Percentiles rank a stretch among this genome's conserved stretches.
Conservation (phyloP, 2,113 vertebrate genomes). For the Acrocephalus kingi region DNA sequence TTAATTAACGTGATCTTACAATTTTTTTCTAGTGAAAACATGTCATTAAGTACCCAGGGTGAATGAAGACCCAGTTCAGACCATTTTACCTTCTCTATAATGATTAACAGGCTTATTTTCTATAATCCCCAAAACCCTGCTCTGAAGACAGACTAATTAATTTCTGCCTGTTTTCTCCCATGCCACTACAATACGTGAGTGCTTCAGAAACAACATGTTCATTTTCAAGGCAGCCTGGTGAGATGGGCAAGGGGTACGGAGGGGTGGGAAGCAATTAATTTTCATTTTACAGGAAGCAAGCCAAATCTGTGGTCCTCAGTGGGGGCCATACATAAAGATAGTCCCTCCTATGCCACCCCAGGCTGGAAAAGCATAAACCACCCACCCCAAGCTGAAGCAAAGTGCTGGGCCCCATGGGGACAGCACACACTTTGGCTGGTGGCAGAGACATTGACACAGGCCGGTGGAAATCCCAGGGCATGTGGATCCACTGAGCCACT, state of each 20-base stretch:
- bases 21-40: slow-evolving; percentile 41
- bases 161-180: slow-evolving; percentile 23
- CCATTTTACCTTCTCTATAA: slow-evolving; percentile 18
- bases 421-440: accelerated
- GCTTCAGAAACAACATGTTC: background rate
- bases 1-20: slow-evolving; percentile 5
- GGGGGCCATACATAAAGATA: background rate
- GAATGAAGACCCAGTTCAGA: background rate
- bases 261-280: background rate
- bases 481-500: accelerated
- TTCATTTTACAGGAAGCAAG: background rate
- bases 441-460: accelerated
- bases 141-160: slow-evolving; percentile 43
- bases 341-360: background rate
- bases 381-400: background rate
- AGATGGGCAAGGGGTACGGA: background rate
- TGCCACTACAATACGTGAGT: background rate
- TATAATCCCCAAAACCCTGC: background rate
- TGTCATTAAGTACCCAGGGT: slow-evolving; percentile 1
- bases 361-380: background rate
- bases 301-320: background rate
- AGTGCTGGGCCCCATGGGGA: accelerated
- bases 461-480: background rate
- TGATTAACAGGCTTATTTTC: slow-evolving; percentile 43
- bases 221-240: background rate